A percentile compares a stretch with the other conserved stretches of the same genome.
Evolutionary conservation across 2,888 invertebrate genomes (phyloP).

Genomic region (Boloria selene): DNA sequence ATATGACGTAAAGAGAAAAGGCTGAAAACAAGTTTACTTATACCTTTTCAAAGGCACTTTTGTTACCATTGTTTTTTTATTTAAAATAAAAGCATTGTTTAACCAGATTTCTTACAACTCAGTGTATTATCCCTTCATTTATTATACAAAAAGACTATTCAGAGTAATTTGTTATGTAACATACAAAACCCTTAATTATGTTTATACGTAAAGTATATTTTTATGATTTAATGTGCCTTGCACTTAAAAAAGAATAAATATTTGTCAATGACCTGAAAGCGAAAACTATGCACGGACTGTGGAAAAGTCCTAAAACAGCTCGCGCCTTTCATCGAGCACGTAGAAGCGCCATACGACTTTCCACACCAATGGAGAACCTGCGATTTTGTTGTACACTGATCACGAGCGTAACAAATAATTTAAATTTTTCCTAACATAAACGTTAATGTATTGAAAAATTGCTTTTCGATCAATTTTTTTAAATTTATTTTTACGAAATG

Average conservation of each 20-base stretch:
- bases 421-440: neutral
- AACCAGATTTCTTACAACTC: too few species aligned
- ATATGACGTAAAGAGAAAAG: too few species aligned
- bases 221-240: neutral
- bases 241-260: neutral
- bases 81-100: too few species aligned
- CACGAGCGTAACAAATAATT: conserved; percentile 4
- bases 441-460: conserved; percentile 29
- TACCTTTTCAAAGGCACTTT: too few species aligned
- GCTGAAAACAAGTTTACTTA: too few species aligned
- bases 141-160: too few species aligned
- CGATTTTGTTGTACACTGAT: conserved; percentile 6
- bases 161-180: too few species aligned
- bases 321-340: conserved; percentile 30
- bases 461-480: conserved; percentile 4
- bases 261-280: conserved; percentile 16
- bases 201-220: neutral
- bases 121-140: too few species aligned
- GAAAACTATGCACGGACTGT: conserved; percentile 20
- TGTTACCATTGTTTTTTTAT: too few species aligned
- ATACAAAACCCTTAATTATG: too few species aligned
- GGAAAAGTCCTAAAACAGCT: conserved; percentile 25
- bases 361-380: neutral
- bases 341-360: conserved; percentile 20
- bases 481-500: conserved; percentile 16